Evolutionary conservation across 2,888 invertebrate species (phyloP), one percentile per base, ranked within the genome.

Genomic region (Graphium colonna): DNA sequence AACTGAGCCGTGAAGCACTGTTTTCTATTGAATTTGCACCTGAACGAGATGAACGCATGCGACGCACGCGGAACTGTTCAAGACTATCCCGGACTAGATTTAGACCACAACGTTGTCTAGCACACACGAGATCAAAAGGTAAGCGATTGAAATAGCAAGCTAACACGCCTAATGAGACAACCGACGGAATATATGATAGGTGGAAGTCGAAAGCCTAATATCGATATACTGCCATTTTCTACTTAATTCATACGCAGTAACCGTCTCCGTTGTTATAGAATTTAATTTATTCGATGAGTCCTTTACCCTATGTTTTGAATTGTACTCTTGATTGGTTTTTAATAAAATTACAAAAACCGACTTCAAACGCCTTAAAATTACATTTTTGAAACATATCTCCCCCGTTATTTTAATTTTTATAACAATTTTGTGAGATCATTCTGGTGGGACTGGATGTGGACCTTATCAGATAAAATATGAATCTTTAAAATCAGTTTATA

Each of bases 81-180:
- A 60, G 73, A 79, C 83, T 85, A 87, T 86, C 86, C 83, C 73
- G 67, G 78, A 75, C 72, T 74, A 74, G 73, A 82, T 84, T 78
- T 79, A 82, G 85, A 83, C 84, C 81, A 82, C 81, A 79, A 76
- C 72, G 49, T 71, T 74, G 77, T 73, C 79, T 72, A 76, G 68
- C 69, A 72, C 68, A 79, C 77, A 80, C 64, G 79, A 85, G 84
- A 86, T 85, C 79, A 84, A 83, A 83, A 79, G 82, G 79, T 79
- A 77, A 76, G 62, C 47, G 74, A 75, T 64, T 65, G 63, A 60
- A 55, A 59, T 56, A 59, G 60, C 40, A 44, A 49, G 48, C 49
- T 53, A 44, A 59, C 58, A 55, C 40, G 15, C 33, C 54, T 54
- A 54, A 54, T 54, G 49, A 57, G 61, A 50, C 58, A 60, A 57